Conservation (phyloP, 1,140 invertebrate species). For the Drosophila kohkoa region DNA sequence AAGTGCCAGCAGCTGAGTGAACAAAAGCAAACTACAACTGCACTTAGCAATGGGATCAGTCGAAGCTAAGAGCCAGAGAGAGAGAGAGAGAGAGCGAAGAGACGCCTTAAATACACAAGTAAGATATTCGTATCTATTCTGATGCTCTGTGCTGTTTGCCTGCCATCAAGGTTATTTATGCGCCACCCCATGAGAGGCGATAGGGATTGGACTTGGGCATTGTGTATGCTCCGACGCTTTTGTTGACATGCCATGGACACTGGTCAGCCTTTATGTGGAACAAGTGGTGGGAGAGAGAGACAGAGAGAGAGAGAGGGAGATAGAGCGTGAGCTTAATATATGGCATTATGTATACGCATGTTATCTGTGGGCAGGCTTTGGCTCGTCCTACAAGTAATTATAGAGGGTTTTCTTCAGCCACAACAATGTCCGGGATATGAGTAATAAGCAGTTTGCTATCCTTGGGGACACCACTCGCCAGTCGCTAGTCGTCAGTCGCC, state of each 20-base stretch:
- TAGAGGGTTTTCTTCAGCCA: conserved; percentile 10
- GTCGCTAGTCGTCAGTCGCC: neutral
- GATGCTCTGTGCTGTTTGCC: neutral
- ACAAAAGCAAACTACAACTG: neutral
- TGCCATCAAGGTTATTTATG: conserved; percentile 72
- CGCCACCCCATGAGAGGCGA: conserved; percentile 34
- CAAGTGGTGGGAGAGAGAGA: neutral
- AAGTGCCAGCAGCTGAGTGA: conserved; percentile 9
- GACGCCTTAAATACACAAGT: conserved; percentile 58
- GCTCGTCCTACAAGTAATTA: conserved; percentile 57
- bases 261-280: conserved; percentile 30
- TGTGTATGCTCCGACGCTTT: conserved; percentile 30
- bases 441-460: conserved; percentile 66
- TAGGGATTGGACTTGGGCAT: neutral
- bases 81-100: neutral
- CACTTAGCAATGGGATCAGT: conserved; percentile 12
- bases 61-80: neutral
- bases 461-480: conserved; percentile 48
- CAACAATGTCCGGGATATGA: conserved; percentile 9
- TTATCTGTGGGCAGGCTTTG: conserved; percentile 46
- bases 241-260: conserved; percentile 58
- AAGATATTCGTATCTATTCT: conserved; percentile 1
- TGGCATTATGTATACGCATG: conserved; percentile 69
- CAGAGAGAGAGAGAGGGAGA: neutral
- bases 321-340: conserved; percentile 45